Conservation (phyloP, 2,888 invertebrate genomes). For the Julus scandinavius region DNA sequence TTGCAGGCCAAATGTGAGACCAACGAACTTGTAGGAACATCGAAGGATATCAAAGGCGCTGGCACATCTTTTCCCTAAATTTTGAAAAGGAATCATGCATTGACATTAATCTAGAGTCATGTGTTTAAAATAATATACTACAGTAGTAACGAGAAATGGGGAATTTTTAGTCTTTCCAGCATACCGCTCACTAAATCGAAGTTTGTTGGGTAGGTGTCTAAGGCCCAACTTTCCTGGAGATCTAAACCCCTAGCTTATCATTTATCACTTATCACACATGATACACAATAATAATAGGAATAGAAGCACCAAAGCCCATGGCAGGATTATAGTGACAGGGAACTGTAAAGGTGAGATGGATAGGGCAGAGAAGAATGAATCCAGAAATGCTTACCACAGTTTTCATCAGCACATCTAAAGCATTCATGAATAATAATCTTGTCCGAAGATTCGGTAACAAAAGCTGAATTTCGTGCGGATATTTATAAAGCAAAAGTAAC, state of each 20-base stretch:
- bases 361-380: background rate
- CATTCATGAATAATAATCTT: constrained; percentile 53
- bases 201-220: too few relatives aligned
- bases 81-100: background rate
- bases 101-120: background rate
- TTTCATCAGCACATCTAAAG: constrained; percentile 48
- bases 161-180: too few relatives aligned
- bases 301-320: too few relatives aligned
- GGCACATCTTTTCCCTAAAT: constrained; percentile 48
- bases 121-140: background rate
- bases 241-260: too few relatives aligned
- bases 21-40: constrained; percentile 31
- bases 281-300: too few relatives aligned
- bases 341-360: too few relatives aligned
- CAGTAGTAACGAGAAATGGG: too few relatives aligned
- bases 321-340: too few relatives aligned
- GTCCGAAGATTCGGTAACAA: constrained; percentile 52
- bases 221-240: too few relatives aligned
- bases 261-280: too few relatives aligned
- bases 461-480: constrained; percentile 51
- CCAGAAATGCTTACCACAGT: constrained; percentile 13
- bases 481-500: constrained; percentile 50
- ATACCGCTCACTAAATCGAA: too few relatives aligned
- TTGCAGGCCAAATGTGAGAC: constrained; percentile 4
- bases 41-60: background rate